Evolutionary conservation across 1,140 invertebrate genomes (phyloP), one percentile per base, ranked within the genome.

Genomic region (Brachionus sp.): DNA sequence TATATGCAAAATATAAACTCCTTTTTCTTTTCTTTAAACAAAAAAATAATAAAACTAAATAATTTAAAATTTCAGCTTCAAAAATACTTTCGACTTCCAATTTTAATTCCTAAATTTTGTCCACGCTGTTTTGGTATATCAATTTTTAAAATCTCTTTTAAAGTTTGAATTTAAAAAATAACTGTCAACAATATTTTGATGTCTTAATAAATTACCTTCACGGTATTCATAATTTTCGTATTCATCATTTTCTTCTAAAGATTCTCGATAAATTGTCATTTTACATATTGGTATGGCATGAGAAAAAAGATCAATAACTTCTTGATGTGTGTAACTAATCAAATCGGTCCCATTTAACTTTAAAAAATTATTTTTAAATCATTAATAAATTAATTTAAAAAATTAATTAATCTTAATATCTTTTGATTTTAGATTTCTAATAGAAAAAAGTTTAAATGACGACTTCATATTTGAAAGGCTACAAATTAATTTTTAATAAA

Each of bases 1-100:
- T 75, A 91, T 85, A 84, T 90, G 90, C 73, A 90, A 85, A 35
- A 91, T 89, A 84, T 88, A 91, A 25, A 91, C 87, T 10, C 90
- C 90, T 29, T 89, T 87, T 66, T 88, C 88, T 86, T 88, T 89
- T 84, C 89, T 90, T 19, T 6, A 70, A 70, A 42, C 7, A 77
- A 16, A 46, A 25, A 57, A 29, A 29, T n/a, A 23, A 57, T 37
- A 23, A 44, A 12, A 16, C 7, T 42, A 46, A 46, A 29, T 13
- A 35, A 44, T 33, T 13, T 29, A 3, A 5, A 25, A 0, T 50
- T 64, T 85, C 12, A 12, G 10, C 5, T 5, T 46, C 23, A 39
- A 57, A n/a, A 16, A 84, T 85, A 89, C 88, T 88, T 88, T 86
- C 89, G 88, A 7, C 88, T 89, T 78, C 89, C 89, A 3, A 91